A percentile compares a stretch with the other conserved stretches of the same genome.
These are phyloP conservation scores for Cancer borealis DNA, from an alignment of 2,888 invertebrate genomes.

Conservation along the genomic window DNA sequence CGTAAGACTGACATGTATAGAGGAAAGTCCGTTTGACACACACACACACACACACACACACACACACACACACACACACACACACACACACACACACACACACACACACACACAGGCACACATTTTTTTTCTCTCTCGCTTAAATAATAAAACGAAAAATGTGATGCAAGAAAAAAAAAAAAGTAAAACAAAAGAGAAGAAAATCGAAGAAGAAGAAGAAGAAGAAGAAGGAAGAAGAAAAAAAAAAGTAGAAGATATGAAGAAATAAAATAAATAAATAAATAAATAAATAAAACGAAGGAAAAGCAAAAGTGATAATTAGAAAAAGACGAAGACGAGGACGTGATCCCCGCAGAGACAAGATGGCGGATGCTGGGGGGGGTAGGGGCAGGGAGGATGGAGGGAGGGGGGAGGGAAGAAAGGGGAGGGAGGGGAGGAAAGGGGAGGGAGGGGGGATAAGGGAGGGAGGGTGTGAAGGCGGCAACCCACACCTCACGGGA, in stretches of 20 bases:
- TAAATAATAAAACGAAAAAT: neutral
- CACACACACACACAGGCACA: neutral
- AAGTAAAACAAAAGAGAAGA: neutral
- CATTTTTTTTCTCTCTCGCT: neutral
- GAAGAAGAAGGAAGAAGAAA: neutral
- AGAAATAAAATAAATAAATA: neutral
- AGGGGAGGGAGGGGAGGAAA: neutral
- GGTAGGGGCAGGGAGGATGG: neutral
- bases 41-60: too few relatives aligned
- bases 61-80: neutral
- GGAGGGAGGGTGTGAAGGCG: neutral
- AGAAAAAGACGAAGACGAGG: neutral
- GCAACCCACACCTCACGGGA: slow-evolving; percentile 22
- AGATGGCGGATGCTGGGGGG: neutral
- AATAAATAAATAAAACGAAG: neutral
- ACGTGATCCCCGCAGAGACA: neutral
- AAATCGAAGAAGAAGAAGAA: neutral
- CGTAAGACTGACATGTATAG: too few relatives aligned
- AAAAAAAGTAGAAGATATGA: neutral
- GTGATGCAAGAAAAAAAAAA: neutral
- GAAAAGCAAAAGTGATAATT: neutral
- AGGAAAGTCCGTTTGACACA: too few relatives aligned
- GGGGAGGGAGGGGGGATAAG: neutral
- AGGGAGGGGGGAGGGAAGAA: neutral
- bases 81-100: neutral